Percentiles rank a stretch among this genome's conserved stretches.
Conservation (phyloP, 2,113 vertebrate species). For the Catagonus wagneri region DNA sequence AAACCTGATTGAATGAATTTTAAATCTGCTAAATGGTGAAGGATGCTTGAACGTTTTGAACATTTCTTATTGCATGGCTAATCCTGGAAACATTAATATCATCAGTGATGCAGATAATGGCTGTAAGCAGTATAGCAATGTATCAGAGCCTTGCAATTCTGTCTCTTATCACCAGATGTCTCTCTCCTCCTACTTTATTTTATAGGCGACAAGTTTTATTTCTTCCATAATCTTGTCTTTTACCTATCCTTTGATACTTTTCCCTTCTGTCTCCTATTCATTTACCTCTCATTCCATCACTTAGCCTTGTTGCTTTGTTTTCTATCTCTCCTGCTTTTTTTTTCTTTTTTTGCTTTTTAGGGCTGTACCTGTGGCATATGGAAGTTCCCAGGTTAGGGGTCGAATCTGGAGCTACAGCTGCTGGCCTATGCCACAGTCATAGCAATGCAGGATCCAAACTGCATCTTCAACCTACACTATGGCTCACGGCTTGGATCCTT, state of each 20-base stretch:
- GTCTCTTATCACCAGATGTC: conserved; percentile 64
- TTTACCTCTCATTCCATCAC: background rate
- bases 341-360: too few relatives aligned
- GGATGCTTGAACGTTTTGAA: conserved; percentile 41
- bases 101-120: background rate
- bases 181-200: conserved; percentile 46
- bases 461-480: too few relatives aligned
- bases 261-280: background rate
- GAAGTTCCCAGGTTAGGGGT: too few relatives aligned
- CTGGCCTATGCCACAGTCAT: too few relatives aligned
- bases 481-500: too few relatives aligned
- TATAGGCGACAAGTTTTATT: background rate
- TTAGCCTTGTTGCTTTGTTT: background rate
- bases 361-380: too few relatives aligned
- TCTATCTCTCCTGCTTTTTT: background rate
- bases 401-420: too few relatives aligned
- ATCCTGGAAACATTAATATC: background rate
- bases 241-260: background rate
- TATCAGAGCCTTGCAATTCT: conserved; percentile 56
- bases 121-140: background rate
- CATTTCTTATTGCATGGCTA: conserved; percentile 3
- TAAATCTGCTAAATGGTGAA: background rate
- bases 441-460: too few relatives aligned
- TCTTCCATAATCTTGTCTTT: background rate
- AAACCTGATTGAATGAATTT: conserved; percentile 28